Base-by-base conservation (phyloP, 1,140 invertebrate genomes). In the Anagrus nilaparvatae region DNA sequence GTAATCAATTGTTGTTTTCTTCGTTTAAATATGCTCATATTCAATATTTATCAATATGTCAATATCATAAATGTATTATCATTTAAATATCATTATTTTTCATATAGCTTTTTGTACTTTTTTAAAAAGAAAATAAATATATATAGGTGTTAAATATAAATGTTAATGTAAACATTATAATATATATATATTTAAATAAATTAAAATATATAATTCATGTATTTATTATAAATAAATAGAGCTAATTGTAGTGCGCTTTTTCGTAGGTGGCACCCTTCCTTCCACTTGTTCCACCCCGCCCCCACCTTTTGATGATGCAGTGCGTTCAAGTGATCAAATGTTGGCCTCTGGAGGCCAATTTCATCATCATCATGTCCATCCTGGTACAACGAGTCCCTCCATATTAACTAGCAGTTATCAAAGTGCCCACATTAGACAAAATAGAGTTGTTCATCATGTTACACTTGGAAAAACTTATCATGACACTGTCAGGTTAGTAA, bases 241-340 rank as follows among this genome's bases (percentile, higher is more conserved):
- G 59, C 63, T 67, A 65, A 68, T 56, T 46, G 57, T 63, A 67
- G 60, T 39, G 54, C 55, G 58, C 60, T 66, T 66, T 53, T 48
- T 61, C 61, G 60, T 67, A 69, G 64, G 65, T 67, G 63, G 63
- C 55, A 69, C 67, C 52, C 63, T 77, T 53, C 72, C 75, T 51
- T 84, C 82, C 49, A 63, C 65, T 67, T 86, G 84, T 65, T 87
- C 85, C 53, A 91, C 87, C 36, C 87, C 87, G 53, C 86, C 87
- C 53, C 87, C 87, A 50, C 80, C 85, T 44, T 90, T 89, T 69
- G 82, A 87, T 56, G 87, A 90, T 63, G 65, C 74, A 63, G 60
- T 75, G 61, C 68, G 73, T 50, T 75, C 76, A 41, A 74, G 63
- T 51, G 63, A 68, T 46, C 60, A 63, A 52, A 67, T 63, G 37